Percentiles rank a stretch among this genome's conserved stretches.
phyloP scores from a whole-genome alignment of 2,113 vertebrate genomes.

The Guaruba guarouba region DNA sequence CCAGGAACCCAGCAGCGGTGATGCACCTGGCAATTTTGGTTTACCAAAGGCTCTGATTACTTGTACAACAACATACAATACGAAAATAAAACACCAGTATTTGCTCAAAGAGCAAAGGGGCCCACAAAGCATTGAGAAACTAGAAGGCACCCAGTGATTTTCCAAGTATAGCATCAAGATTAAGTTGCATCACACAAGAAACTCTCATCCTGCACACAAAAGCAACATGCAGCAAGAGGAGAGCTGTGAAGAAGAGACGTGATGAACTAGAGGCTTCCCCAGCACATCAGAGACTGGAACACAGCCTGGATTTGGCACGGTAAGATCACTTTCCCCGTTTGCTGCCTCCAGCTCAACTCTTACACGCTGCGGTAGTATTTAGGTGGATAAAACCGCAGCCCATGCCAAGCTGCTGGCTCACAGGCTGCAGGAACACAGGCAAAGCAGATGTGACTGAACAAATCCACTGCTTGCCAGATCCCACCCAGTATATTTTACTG shows the following conservation, averaged over 20 bases:
- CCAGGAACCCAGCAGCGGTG: neutral
- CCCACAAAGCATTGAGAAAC: accelerated
- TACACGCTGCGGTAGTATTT: neutral
- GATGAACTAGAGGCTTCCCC: neutral
- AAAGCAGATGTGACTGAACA: neutral
- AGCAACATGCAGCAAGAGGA: neutral
- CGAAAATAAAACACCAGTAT: neutral
- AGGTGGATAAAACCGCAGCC: neutral
- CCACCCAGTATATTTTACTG: neutral
- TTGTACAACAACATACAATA: neutral
- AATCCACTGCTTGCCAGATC: neutral
- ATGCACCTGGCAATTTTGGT: neutral
- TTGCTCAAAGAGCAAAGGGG: neutral
- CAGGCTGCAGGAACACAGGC: neutral
- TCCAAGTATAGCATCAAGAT: neutral
- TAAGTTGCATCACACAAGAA: neutral
- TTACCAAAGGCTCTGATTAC: neutral
- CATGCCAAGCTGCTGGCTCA: neutral
- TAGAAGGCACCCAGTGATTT: neutral
- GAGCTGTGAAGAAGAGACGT: neutral
- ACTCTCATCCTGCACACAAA: neutral
- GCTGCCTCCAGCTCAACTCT: neutral
- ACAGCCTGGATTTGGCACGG: neutral
- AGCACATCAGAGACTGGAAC: neutral
- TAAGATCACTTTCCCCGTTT: neutral